phyloP scores from a whole-genome alignment of 2,888 invertebrate genomes.

The Limenitis camilla region DNA sequence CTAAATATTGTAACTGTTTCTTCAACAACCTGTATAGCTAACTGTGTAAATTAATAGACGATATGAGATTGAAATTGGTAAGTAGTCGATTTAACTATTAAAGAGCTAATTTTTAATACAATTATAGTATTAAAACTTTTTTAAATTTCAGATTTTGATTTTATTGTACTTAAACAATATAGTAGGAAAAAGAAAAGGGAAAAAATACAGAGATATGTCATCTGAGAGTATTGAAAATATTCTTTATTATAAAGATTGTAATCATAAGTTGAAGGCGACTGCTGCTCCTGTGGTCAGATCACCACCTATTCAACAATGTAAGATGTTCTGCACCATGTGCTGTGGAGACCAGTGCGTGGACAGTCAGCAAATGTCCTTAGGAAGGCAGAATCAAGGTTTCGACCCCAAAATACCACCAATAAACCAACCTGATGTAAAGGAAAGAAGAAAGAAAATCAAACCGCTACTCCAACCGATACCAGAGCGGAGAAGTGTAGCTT shows the following conservation, averaged over 20 bases:
- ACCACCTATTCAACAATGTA: constrained; percentile 22
- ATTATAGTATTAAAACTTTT: neutral
- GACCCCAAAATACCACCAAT: constrained; percentile 9
- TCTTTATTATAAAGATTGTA: constrained; percentile 57
- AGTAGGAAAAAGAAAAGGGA: constrained; percentile 31
- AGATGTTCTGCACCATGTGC: constrained; percentile 57
- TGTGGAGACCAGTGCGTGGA: constrained; percentile 48
- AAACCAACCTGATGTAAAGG: constrained; percentile 25
- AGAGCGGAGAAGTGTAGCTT: constrained; percentile 40
- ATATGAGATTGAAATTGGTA: constrained; percentile 15
- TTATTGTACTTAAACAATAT: constrained; percentile 35
- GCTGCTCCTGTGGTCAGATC: neutral
- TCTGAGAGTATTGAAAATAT: constrained; percentile 63
- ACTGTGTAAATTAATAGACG: constrained; percentile 1
- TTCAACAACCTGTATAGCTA: neutral
- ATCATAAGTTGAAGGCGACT: constrained; percentile 32
- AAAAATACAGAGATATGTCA: constrained; percentile 29
- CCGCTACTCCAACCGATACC: constrained; percentile 24
- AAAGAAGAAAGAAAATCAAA: constrained; percentile 38
- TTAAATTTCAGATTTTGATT: constrained; percentile 42
- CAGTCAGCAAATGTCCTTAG: constrained; percentile 22
- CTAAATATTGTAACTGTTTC: constrained; percentile 6
- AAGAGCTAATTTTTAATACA: neutral
- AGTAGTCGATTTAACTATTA: no score
- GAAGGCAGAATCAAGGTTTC: constrained; percentile 29